These are phyloP conservation scores for Phaedon cochleariae DNA, from an alignment of 2,888 invertebrate genomes.

Conservation along the genomic window DNA sequence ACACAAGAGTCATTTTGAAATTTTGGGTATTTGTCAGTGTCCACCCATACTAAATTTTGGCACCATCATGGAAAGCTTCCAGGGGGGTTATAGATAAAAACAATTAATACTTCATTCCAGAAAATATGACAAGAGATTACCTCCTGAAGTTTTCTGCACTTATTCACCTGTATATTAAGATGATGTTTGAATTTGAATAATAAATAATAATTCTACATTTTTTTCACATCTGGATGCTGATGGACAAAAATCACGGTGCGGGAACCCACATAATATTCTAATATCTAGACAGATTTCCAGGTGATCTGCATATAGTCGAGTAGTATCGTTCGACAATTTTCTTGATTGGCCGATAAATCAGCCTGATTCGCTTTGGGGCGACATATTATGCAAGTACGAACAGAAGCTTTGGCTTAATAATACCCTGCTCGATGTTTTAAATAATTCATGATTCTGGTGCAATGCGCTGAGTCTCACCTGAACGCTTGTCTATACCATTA, in stretches of 20 bases:
- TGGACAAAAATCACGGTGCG: not conserved
- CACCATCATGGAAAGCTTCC: no score
- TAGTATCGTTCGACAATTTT: conserved; percentile 28
- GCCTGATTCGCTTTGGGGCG: conserved; percentile 22
- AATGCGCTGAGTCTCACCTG: conserved; percentile 12
- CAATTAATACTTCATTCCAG: no score
- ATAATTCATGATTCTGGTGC: conserved; percentile 32
- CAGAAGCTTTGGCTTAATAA: conserved; percentile 37
- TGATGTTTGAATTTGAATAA: no score
- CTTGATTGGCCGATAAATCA: conserved; percentile 35
- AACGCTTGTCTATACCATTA: conserved; percentile 10
- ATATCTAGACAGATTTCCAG: conserved; percentile 11
- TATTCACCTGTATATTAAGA: no score
- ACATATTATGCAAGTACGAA: conserved; percentile 27
- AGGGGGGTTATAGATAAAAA: no score
- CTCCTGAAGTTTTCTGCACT: no score
- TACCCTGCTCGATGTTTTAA: conserved; percentile 30
- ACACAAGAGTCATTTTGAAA: no score
- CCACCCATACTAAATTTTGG: no score
- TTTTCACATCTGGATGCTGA: no score
- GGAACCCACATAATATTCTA: not conserved
- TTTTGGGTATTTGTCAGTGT: no score
- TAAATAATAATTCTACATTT: no score
- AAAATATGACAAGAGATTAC: no score
- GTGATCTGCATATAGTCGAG: conserved; percentile 26